Evolutionary conservation across 2,113 vertebrate species (phyloP).

Genomic region (Esox niger): DNA sequence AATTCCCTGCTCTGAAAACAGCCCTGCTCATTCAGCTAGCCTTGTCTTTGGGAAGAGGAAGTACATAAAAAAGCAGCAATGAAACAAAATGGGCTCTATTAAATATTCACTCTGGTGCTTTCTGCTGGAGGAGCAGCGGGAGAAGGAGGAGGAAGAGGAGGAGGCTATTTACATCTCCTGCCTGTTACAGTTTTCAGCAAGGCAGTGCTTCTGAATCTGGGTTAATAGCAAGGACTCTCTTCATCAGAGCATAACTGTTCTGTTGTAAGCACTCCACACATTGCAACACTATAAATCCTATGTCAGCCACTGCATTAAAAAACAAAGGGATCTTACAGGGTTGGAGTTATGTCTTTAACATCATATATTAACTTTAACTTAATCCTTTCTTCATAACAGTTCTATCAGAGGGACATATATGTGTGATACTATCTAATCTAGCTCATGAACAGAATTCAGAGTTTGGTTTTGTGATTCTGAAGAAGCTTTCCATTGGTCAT

Average conservation of each 20-base stretch:
- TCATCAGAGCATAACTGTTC: not conserved
- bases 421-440: not conserved
- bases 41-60: not conserved
- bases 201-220: slow-evolving; percentile 8
- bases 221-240: slow-evolving; percentile 4
- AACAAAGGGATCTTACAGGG: not conserved
- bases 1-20: not conserved
- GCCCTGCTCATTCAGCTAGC: not conserved
- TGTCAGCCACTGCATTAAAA: not conserved
- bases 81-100: slow-evolving; percentile 1
- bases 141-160: not conserved
- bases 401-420: not conserved
- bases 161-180: not conserved
- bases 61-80: not conserved
- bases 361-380: not conserved
- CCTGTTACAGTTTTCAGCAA: not conserved
- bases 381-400: not conserved
- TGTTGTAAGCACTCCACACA: not conserved
- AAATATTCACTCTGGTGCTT: slow-evolving; percentile 10
- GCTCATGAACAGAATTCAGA: not conserved
- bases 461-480: not conserved
- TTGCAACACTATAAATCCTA: not conserved
- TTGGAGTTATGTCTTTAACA: not conserved
- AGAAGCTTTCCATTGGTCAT: not conserved
- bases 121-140: not conserved